Base-by-base conservation (phyloP, 2,888 invertebrate genomes). In the Panzeria rudis region DNA sequence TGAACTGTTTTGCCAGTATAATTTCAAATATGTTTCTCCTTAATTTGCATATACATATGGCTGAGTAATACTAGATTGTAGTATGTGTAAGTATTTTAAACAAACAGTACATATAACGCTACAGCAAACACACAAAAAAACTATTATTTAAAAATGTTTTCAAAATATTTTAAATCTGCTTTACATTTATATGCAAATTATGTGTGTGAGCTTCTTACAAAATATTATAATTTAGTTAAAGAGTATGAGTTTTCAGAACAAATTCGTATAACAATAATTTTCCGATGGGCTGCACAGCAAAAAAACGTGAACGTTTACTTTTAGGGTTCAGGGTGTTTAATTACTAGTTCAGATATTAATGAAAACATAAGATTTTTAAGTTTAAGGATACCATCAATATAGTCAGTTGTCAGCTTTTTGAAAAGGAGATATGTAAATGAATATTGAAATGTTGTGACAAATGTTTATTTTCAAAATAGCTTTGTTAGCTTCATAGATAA, bases 111-210 rank as follows among this genome's bases (percentile, higher is more conserved):
- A 41, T 41, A 54, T 44, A 56, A 41, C n/a, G 41, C 29, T 23
- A 9, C 4, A 52, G 3, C 7, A 32, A 6, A 25, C 54, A 13
- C 20, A 54, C 9, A 52, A n/a, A 13, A n/a, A 52, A 50, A 54
- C 29, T 56, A 71, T 56, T 71, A 23, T 41, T 41, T 56, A 6
- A 54, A 38, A 41, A 56, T 56, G 32, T 68, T 68, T 68, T 52
- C 15, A 38, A 23, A 69, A 69, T 69, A 52, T 69, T 69, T 68
- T 23, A 52, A 20, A 50, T 50, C n/a, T n/a, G n/a, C 32, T 38
- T 69, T 20, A 15, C 15, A 68, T 68, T 54, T 69, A 54, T 11
- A 69, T 69, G 69, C 54, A 69, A 69, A 69, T 69, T 59, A 35
- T 47, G 13, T 47, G 20, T 38, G 23, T 44, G 20, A 29, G 2